Base-by-base conservation (phyloP, 2,113 vertebrate species). In the Oenanthe oenanthe region DNA sequence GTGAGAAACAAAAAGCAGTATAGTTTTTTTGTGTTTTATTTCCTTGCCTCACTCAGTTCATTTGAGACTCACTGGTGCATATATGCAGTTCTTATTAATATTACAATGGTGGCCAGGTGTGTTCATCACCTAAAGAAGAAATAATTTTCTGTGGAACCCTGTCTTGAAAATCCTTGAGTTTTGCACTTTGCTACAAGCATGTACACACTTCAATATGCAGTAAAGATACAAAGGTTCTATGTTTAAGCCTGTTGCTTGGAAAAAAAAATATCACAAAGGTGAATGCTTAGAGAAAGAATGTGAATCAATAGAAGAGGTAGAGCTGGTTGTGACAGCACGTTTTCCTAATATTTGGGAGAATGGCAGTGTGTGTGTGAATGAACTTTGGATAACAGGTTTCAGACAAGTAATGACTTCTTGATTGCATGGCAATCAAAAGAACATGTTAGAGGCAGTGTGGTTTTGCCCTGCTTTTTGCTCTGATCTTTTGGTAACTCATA, bases 241-340 rank as follows among this genome's bases (percentile, higher is more conserved):
- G 34, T 82, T 57, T 88, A 96, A 82, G 57, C 36, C 25, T 21
- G 66, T 77, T 94, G 19, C 34, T 89, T 67, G 51, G 43, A 45
- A 45, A 26, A 58, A 58, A 24, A 80, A 78, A 72, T 94, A 76
- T 87, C 77, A 78, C 34, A 72, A 81, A 95, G 77, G 82, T 48
- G 66, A 91, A 96, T 86, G 38, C 57, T 85, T 91, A 80, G 53
- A 95, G 88, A 88, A 95, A 88, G 58, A 68, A 53, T 9, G 40
- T 42, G 88, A 93, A 97, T 97, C 88, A 76, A 92, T 92, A 92
- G 29, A 42, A 36, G 25, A 60, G 58, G 72, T 58, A 54, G 70
- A 89, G 80, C 45, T 73, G 80, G 51, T 84, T 85, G 62, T 79
- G 85, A 26, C 65, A 90, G n/a, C 73, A 83, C 3, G 1, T 87